Evolutionary conservation across 2,113 vertebrate species (phyloP).

Genomic region (Archocentrus centrarchus): DNA sequence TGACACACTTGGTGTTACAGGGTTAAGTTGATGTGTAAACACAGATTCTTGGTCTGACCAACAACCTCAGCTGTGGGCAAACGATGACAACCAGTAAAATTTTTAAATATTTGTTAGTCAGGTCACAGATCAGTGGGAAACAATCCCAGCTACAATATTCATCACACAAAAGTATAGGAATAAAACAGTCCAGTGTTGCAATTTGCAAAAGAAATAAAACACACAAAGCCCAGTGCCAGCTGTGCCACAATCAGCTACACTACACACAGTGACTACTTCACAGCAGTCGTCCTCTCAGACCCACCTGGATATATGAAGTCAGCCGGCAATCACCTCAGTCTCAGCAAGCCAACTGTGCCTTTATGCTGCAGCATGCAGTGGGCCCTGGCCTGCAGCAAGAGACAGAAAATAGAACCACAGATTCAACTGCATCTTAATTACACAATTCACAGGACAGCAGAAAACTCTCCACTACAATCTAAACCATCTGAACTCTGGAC

Average conservation of each 20-base stretch:
- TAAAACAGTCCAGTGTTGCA: background rate
- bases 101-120: background rate
- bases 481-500: no score
- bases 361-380: background rate
- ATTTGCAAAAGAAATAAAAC: background rate
- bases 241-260: background rate
- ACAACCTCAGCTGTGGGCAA: background rate
- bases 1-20: no score
- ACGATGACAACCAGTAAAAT: no score
- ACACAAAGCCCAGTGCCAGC: background rate
- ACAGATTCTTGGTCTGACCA: background rate
- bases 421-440: no score
- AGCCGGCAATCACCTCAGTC: background rate
- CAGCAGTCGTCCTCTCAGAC: background rate
- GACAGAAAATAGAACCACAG: no score
- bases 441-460: no score
- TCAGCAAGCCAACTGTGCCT: background rate
- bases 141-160: background rate
- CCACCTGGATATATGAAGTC: background rate
- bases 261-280: background rate
- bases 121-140: background rate
- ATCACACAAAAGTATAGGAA: background rate
- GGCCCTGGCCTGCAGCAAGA: no score
- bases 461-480: no score
- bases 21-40: background rate